Percentiles rank a stretch among this genome's conserved stretches.
Evolutionary conservation across 2,888 invertebrate genomes (phyloP).

Genomic region (Drosophila leonis): DNA sequence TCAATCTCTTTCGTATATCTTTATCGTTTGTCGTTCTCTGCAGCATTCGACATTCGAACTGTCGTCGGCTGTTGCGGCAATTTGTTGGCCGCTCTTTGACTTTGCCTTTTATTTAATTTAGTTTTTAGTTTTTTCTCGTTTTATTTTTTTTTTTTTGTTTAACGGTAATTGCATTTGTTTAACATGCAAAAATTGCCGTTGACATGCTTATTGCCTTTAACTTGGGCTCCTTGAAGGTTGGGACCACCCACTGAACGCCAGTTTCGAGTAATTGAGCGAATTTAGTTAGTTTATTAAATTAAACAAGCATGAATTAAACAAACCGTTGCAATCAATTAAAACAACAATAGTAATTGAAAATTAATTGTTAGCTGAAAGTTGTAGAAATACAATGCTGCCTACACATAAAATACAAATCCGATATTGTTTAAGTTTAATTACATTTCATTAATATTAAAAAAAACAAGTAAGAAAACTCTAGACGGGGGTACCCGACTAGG

Average conservation of each 20-base stretch:
- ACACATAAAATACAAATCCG: too few relatives aligned
- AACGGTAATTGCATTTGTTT: conserved; percentile 69
- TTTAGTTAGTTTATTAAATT: conserved; percentile 56
- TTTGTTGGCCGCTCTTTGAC: conserved; percentile 57
- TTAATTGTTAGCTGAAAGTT: neutral
- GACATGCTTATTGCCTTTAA: conserved; percentile 63
- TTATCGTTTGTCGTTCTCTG: conserved; percentile 34
- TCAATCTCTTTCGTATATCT: conserved; percentile 40
- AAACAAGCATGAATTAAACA: conserved; percentile 28
- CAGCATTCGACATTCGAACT: conserved; percentile 37
- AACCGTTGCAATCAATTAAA: conserved; percentile 17
- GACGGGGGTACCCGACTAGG: too few relatives aligned
- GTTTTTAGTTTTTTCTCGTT: conserved; percentile 20
- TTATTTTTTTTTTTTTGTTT: conserved; percentile 24
- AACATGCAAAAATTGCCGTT: conserved; percentile 69
- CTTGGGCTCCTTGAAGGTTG: conserved; percentile 54
- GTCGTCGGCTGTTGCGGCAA: conserved; percentile 63
- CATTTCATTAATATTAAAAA: too few relatives aligned
- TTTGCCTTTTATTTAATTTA: conserved; percentile 71
- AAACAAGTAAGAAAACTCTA: too few relatives aligned
- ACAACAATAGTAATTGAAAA: conserved; percentile 12
- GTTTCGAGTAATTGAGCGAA: conserved; percentile 49
- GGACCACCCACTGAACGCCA: conserved; percentile 57
- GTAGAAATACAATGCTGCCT: neutral
- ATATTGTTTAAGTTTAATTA: too few relatives aligned